A percentile compares a stretch with the other conserved stretches of the same genome.
Evolutionary conservation across 2,113 vertebrate species (phyloP).

Genomic region (Plestiodon gilberti): DNA sequence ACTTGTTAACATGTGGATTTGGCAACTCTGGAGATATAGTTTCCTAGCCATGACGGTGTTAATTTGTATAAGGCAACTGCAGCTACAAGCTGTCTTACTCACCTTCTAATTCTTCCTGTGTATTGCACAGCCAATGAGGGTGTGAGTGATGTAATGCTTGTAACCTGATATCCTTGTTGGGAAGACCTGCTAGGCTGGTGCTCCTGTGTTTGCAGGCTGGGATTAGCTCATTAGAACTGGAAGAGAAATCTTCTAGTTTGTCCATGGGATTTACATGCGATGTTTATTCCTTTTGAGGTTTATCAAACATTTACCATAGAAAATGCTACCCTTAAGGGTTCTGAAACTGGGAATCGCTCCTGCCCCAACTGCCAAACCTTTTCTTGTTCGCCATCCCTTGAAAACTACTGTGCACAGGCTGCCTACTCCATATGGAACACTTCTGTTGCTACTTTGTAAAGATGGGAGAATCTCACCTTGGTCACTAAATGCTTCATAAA

Average conservation of each 20-base stretch:
- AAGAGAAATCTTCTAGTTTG: conserved; percentile 11
- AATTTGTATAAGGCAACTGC: background rate
- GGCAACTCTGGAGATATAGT: background rate
- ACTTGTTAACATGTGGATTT: background rate
- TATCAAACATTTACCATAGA: background rate
- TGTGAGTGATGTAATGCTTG: conserved; percentile 26
- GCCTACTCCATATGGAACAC: background rate
- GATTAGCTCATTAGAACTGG: background rate
- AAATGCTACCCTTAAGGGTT: background rate
- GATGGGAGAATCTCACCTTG: background rate
- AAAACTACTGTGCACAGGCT: background rate
- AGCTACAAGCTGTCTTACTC: background rate
- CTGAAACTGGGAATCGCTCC: background rate
- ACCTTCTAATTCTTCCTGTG: background rate
- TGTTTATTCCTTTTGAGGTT: background rate
- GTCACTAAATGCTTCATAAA: background rate
- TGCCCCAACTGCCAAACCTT: background rate
- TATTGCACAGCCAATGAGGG: rapidly evolving
- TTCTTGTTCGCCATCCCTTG: background rate
- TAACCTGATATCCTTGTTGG: background rate
- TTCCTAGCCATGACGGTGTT: background rate
- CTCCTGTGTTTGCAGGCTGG: rapidly evolving
- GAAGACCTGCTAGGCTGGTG: conserved; percentile 2
- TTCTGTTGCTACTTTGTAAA: background rate
- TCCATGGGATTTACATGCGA: background rate